These are phyloP conservation scores for Habrosyne pyritoides DNA, from an alignment of 2,888 invertebrate species.

Conservation along the genomic window DNA sequence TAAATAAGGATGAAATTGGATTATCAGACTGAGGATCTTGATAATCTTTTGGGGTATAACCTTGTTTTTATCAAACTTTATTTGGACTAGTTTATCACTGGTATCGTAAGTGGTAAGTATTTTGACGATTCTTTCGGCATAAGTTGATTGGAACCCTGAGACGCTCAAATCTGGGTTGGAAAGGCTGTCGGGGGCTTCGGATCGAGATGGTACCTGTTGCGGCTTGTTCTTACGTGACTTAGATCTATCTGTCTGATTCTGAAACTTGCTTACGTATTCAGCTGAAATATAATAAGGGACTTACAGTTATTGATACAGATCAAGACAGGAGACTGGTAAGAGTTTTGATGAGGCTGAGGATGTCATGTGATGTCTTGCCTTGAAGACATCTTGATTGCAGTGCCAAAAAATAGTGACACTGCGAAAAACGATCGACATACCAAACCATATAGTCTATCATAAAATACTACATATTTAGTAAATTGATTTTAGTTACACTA, in stretches of 20 bases:
- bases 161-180: neutral
- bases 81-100: slow-evolving; percentile 38
- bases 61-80: slow-evolving; percentile 48
- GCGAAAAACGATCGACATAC: no score
- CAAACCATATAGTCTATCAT: no score
- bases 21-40: slow-evolving; percentile 46
- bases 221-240: slow-evolving; percentile 30
- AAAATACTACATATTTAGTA: no score
- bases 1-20: slow-evolving; percentile 43
- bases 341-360: no score
- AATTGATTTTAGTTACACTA: no score
- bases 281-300: slow-evolving; percentile 27
- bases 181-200: slow-evolving; percentile 16
- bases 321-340: no score
- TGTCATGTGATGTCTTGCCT: no score
- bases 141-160: neutral
- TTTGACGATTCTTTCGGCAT: slow-evolving; percentile 17
- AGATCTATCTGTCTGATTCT: slow-evolving; percentile 22
- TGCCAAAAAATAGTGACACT: no score
- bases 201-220: slow-evolving; percentile 20
- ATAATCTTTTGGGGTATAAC: slow-evolving; percentile 45
- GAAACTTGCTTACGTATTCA: slow-evolving; percentile 34
- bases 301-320: no score
- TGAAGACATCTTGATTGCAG: no score
- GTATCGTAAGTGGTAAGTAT: slow-evolving; percentile 44